Evolutionary conservation across 2,113 vertebrate genomes (phyloP).

Genomic region (Himantopus leucocephalus): DNA sequence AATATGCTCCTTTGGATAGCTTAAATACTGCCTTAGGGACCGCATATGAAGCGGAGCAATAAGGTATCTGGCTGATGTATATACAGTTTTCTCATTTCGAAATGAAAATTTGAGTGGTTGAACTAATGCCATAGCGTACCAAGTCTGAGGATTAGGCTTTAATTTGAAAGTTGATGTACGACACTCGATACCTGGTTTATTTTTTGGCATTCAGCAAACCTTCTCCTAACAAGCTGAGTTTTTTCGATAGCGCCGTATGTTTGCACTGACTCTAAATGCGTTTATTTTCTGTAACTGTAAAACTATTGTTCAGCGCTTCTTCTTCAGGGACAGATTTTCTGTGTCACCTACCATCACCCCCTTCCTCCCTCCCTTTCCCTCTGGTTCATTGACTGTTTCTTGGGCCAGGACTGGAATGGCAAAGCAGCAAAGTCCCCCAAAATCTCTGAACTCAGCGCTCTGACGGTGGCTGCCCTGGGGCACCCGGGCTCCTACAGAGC

Average conservation of each 20-base stretch:
- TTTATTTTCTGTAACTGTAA: background rate
- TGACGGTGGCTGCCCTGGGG: background rate
- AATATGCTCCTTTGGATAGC: background rate
- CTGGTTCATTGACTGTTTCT: background rate
- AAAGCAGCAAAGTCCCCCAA: background rate
- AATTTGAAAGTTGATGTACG: background rate
- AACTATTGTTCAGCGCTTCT: background rate
- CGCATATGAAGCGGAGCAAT: background rate
- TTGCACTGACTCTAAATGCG: background rate
- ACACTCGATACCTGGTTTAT: background rate
- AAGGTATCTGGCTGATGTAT: background rate
- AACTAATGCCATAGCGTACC: background rate
- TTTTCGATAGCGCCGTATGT: background rate
- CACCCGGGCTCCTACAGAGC: background rate
- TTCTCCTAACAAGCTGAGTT: background rate
- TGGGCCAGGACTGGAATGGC: background rate
- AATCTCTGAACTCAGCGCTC: fast-evolving
- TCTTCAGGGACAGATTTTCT: background rate
- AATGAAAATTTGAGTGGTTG: background rate
- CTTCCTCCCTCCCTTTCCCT: background rate
- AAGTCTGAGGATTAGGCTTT: background rate
- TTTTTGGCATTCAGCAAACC: background rate
- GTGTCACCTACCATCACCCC: background rate
- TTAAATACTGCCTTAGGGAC: background rate
- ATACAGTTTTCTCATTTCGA: background rate